Percentiles rank a stretch among this genome's conserved stretches.
These are phyloP conservation scores for Cyprinodon diabolis DNA, from an alignment of 2,797 vertebrate species.

Conservation along the genomic window DNA sequence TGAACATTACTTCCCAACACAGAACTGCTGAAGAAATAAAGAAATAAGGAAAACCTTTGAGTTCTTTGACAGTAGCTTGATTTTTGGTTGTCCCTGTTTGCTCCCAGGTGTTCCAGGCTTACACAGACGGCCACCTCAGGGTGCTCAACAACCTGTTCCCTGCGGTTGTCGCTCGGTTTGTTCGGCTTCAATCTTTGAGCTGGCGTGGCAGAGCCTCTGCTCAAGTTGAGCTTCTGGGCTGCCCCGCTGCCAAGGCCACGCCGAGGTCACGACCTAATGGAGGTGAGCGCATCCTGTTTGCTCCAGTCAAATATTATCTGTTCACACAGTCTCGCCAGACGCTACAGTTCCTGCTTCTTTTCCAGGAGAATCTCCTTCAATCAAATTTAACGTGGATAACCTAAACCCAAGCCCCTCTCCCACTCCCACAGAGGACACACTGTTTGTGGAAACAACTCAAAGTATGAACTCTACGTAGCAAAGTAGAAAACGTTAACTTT, in stretches of 20 bases:
- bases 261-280: conserved; percentile 42
- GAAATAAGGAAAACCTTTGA: neutral
- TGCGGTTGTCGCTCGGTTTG: conserved; percentile 79
- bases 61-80: conserved; percentile 34
- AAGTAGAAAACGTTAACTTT: neutral
- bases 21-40: neutral
- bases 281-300: conserved; percentile 37
- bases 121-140: conserved; percentile 70
- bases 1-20: neutral
- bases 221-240: conserved; percentile 83
- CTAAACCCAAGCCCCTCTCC: conserved; percentile 19
- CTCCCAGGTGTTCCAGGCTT: conserved; percentile 84
- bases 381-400: conserved; percentile 48
- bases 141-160: conserved; percentile 85
- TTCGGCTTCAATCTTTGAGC: conserved; percentile 77
- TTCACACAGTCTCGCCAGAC: neutral
- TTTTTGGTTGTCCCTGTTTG: conserved; percentile 5
- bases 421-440: conserved; percentile 56
- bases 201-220: conserved; percentile 76
- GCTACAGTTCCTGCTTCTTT: conserved; percentile 5
- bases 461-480: conserved; percentile 52
- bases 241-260: conserved; percentile 57
- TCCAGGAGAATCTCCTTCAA: conserved; percentile 54
- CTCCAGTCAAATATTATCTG: neutral
- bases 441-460: conserved; percentile 68